Percentiles rank a stretch among this genome's conserved stretches.
These are phyloP conservation scores for Chironomus striatipennis DNA, from an alignment of 1,140 invertebrate species.

Conservation along the genomic window DNA sequence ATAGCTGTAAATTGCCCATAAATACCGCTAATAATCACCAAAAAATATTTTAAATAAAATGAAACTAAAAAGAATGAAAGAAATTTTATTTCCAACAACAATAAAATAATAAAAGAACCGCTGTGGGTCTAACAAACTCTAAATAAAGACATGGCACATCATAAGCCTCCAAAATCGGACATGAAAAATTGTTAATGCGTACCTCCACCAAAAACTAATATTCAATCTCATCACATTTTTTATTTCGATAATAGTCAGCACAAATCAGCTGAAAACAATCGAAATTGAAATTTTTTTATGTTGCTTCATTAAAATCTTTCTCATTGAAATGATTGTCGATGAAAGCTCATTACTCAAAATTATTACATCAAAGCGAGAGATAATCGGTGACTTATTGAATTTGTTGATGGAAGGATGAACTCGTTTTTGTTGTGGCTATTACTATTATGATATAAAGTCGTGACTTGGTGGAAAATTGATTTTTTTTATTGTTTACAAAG, in stretches of 20 bases:
- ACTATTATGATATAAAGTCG: not conserved
- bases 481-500: no score
- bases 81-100: no score
- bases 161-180: not conserved
- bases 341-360: constrained; percentile 9
- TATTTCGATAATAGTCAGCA: no score
- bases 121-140: not conserved
- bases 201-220: not conserved
- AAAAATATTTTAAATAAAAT: not conserved
- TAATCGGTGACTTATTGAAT: not conserved
- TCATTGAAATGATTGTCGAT: not conserved
- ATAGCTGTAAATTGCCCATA: not conserved
- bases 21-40: not conserved
- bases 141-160: not conserved
- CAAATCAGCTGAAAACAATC: no score
- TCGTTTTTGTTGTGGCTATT: not conserved
- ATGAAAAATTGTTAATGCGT: constrained; percentile 2
- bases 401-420: not conserved
- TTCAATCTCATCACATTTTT: not conserved
- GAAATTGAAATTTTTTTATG: no score
- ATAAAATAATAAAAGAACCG: not conserved
- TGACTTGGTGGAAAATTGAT: no score
- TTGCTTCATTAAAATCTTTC: not conserved
- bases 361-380: not conserved
- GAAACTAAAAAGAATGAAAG: no score